Evolutionary conservation across 2,888 invertebrate genomes (phyloP).

Genomic region (Morpho helenor): DNA sequence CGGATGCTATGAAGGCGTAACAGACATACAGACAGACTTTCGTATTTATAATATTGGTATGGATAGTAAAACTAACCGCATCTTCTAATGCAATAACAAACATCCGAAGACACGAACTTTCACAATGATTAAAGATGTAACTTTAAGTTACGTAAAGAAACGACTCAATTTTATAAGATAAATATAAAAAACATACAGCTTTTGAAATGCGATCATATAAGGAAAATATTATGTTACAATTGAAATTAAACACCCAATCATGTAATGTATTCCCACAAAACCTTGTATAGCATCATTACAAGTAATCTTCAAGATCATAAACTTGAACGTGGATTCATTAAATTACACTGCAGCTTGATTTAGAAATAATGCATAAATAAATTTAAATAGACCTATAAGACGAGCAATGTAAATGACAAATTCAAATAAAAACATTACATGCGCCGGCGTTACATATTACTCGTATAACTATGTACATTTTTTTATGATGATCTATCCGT

Average conservation of each 20-base stretch:
- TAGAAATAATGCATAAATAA: neutral
- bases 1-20: too few relatives aligned
- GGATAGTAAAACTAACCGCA: too few relatives aligned
- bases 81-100: too few relatives aligned
- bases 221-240: slow-evolving; percentile 1
- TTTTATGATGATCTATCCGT: slow-evolving; percentile 1
- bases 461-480: neutral
- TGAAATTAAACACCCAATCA: neutral
- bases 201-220: neutral
- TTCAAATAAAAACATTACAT: neutral
- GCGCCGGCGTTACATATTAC: slow-evolving; percentile 8
- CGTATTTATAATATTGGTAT: too few relatives aligned
- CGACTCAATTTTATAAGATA: neutral
- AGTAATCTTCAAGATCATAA: slow-evolving; percentile 2
- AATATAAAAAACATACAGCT: neutral
- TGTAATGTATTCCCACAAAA: neutral
- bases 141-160: too few relatives aligned
- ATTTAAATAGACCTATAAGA: neutral
- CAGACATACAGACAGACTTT: too few relatives aligned
- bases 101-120: too few relatives aligned
- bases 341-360: neutral
- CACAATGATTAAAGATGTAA: too few relatives aligned
- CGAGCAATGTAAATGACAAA: too few relatives aligned
- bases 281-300: slow-evolving; percentile 4
- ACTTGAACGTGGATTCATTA: slow-evolving; percentile 8